phyloP scores from a whole-genome alignment of 2,888 invertebrate genomes.

The Sesamia inferens region DNA sequence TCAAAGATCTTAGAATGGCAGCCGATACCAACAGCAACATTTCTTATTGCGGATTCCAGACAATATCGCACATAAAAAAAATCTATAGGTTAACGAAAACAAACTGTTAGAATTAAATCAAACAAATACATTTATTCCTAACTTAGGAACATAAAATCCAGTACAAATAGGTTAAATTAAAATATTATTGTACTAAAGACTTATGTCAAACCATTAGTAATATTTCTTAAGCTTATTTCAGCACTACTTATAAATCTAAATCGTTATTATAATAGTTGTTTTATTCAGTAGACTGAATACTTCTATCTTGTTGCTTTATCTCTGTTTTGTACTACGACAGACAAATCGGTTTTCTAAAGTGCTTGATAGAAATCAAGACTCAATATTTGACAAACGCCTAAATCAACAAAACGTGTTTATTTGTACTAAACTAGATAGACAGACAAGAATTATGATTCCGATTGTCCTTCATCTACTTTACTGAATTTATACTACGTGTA shows the following conservation, averaged over 20 bases:
- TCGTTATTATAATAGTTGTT: conserved; percentile 30
- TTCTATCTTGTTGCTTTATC: conserved; percentile 18
- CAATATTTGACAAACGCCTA: not conserved
- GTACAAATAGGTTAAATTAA: no score
- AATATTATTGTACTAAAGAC: no score
- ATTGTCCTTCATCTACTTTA: not conserved
- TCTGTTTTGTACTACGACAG: conserved; percentile 4
- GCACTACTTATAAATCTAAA: conserved; percentile 21
- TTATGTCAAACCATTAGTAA: not conserved
- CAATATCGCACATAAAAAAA: not conserved
- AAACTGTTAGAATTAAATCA: not conserved
- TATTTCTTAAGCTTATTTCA: conserved; percentile 8
- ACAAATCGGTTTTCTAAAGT: conserved; percentile 11
- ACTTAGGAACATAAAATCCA: not conserved
- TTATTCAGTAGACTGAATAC: conserved; percentile 29
- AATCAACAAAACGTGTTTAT: conserved; percentile 9
- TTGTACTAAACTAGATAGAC: not conserved
- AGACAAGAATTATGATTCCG: not conserved
- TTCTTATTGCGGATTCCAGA: no score
- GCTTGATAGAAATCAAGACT: not conserved
- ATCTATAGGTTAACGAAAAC: no score
- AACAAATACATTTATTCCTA: no score
- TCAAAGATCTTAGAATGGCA: no score
- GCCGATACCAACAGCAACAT: no score
- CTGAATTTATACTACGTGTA: not conserved